Evolutionary conservation across 1,140 invertebrate genomes (phyloP).

Genomic region (Agrypnia vestita): DNA sequence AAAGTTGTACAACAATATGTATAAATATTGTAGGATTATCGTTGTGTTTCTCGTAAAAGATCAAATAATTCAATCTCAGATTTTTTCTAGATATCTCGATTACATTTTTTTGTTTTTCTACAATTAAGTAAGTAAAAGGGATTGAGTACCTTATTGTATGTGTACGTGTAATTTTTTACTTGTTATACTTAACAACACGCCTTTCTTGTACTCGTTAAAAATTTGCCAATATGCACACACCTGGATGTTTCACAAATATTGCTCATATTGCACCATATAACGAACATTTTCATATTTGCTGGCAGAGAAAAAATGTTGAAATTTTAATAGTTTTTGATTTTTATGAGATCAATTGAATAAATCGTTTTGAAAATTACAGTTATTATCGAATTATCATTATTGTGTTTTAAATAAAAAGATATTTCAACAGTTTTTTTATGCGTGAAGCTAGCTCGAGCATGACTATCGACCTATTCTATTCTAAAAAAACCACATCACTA

Average conservation of each 20-base stretch:
- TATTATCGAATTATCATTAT: no score
- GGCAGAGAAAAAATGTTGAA: conserved; percentile 1
- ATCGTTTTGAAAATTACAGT: no score
- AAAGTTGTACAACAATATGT: not conserved
- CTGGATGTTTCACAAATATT: conserved; percentile 1
- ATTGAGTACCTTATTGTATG: conserved; percentile 15
- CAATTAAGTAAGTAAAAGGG: conserved; percentile 39
- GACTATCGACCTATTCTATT: no score
- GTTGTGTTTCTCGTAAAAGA: conserved; percentile 11
- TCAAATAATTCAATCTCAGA: conserved; percentile 29
- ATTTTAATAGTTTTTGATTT: not conserved
- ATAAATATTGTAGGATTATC: not conserved
- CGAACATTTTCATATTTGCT: conserved; percentile 20
- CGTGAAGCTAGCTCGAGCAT: no score
- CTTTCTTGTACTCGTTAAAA: conserved; percentile 27
- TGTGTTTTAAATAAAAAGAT: no score
- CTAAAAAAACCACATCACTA: no score
- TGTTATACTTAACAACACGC: conserved; percentile 38
- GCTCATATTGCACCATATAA: conserved; percentile 5
- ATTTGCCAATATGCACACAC: conserved; percentile 10
- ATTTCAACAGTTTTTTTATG: no score
- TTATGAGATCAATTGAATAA: no score
- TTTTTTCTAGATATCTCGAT: conserved; percentile 43
- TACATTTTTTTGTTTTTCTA: conserved; percentile 23
- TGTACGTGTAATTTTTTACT: conserved; percentile 29